Evolutionary conservation across 1,140 invertebrate genomes (phyloP), one percentile per base, ranked within the genome.

Genomic region (Polyergus mexicanus): DNA sequence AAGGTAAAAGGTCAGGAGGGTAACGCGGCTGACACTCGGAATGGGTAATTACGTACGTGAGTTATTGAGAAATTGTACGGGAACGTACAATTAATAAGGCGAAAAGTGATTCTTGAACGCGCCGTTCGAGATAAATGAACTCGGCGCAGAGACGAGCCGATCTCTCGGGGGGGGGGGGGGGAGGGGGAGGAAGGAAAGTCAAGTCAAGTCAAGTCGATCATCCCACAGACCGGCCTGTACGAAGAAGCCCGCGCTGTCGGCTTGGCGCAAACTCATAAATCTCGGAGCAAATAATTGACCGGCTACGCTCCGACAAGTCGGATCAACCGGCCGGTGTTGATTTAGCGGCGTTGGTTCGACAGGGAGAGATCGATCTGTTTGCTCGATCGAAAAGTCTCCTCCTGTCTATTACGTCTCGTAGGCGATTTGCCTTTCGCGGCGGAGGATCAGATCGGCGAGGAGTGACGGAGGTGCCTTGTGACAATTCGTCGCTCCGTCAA

Each of bases 261-360:
- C 90, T 88, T 86, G 71, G 86, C 89, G 92, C 92, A 94, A 94
- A 94, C 93, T 94, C 93, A 94, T 94, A 94, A 94, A 94, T 94
- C 93, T 93, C 92, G 92, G 90, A 90, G 93, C 91, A 94, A 94
- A 94, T 94, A 94, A 94, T 94, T 94, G 92, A 93, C 91, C 88
- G 90, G 89, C 90, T 92, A 85, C 81, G 88, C 90, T 90, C 71
- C 68, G 87, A 25, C 85, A 62, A 92, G 90, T 89, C 90, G 89
- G 92, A 93, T 94, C 47, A 51, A 51, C 47, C 91, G 88, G 88
- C 63, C 86, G 88, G 91, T 94, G 93, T 94, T 94, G 93, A 94
- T 94, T 94, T 94, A 94, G 90, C 91, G 92, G 85, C 93, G 92
- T 93, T 92, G 92, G 92, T 54, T 44, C 66, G 51, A 54, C 47